phyloP scores from a whole-genome alignment of 2,888 invertebrate genomes.

The Drosophila infuscata region DNA sequence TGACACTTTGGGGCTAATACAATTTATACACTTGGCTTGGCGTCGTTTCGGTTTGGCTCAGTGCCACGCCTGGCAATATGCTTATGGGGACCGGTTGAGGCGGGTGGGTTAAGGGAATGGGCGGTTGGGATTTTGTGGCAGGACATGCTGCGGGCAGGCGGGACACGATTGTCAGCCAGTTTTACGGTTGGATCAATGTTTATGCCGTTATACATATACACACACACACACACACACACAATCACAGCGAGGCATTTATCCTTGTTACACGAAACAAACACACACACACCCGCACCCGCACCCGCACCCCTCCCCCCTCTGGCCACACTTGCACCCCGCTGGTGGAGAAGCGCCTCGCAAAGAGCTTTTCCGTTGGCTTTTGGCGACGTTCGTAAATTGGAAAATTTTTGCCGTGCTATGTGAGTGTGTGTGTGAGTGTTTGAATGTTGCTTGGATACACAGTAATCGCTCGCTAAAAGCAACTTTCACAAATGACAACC shows the following conservation, averaged over 20 bases:
- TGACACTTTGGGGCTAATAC: slow-evolving; percentile 79
- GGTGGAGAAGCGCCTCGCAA: slow-evolving; percentile 12
- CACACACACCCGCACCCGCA: slow-evolving; percentile 12
- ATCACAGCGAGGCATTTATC: slow-evolving; percentile 72
- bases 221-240: slow-evolving; percentile 47
- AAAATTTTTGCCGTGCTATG: slow-evolving; percentile 73
- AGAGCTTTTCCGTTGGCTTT: slow-evolving; percentile 62
- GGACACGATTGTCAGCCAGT: slow-evolving; percentile 75
- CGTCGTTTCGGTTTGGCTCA: slow-evolving; percentile 76
- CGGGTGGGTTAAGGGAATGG: background rate
- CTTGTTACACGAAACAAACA: slow-evolving; percentile 66
- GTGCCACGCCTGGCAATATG: slow-evolving; percentile 57
- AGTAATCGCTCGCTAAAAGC: background rate
- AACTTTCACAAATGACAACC: background rate
- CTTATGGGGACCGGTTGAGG: background rate
- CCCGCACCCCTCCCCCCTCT: background rate
- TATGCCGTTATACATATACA: slow-evolving; percentile 63
- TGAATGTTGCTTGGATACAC: slow-evolving; percentile 5
- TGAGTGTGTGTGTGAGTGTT: slow-evolving; percentile 18
- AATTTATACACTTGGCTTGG: slow-evolving; percentile 81
- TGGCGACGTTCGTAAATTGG: slow-evolving; percentile 82
- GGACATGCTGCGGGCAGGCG: slow-evolving; percentile 21
- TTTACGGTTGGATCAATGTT: slow-evolving; percentile 81
- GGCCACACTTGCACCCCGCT: slow-evolving; percentile 2
- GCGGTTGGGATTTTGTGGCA: slow-evolving; percentile 22